Percentiles rank a stretch among this genome's conserved stretches.
These are phyloP conservation scores for Gila robusta DNA, from an alignment of 2,797 vertebrate species.

Conservation along the genomic window DNA sequence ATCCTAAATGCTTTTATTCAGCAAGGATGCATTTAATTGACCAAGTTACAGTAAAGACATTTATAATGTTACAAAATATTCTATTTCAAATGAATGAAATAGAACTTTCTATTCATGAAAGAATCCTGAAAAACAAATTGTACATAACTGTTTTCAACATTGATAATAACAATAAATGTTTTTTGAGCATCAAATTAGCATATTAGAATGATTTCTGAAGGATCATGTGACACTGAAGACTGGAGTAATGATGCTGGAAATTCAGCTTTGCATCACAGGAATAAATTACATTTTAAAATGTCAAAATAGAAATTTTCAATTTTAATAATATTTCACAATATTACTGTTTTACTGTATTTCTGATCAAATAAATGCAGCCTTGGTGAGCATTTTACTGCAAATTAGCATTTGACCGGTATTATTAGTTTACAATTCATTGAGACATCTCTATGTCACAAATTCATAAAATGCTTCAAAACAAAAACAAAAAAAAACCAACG, in stretches of 20 bases:
- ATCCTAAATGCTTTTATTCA: too few relatives aligned
- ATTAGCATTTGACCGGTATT: not conserved
- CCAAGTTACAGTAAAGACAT: too few relatives aligned
- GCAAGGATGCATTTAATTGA: too few relatives aligned
- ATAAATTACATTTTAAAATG: not conserved
- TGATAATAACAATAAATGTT: too few relatives aligned
- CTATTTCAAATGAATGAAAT: too few relatives aligned
- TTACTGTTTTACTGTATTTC: not conserved
- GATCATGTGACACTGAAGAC: not conserved
- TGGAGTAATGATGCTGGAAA: not conserved
- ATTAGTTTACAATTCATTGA: not conserved
- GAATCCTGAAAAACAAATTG: too few relatives aligned
- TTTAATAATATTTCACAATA: not conserved
- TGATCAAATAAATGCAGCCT: not conserved
- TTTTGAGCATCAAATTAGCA: too few relatives aligned
- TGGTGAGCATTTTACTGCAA: not conserved
- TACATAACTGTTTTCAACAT: too few relatives aligned
- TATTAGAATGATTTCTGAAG: not conserved
- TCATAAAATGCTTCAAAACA: not conserved
- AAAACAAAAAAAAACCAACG: not conserved
- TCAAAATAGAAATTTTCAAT: not conserved
- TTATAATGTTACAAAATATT: too few relatives aligned
- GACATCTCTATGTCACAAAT: not conserved
- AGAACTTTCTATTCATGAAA: too few relatives aligned
- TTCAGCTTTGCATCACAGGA: not conserved